Base-by-base conservation (phyloP, 1,140 invertebrate species). In the Drosophila subpulchrella region DNA sequence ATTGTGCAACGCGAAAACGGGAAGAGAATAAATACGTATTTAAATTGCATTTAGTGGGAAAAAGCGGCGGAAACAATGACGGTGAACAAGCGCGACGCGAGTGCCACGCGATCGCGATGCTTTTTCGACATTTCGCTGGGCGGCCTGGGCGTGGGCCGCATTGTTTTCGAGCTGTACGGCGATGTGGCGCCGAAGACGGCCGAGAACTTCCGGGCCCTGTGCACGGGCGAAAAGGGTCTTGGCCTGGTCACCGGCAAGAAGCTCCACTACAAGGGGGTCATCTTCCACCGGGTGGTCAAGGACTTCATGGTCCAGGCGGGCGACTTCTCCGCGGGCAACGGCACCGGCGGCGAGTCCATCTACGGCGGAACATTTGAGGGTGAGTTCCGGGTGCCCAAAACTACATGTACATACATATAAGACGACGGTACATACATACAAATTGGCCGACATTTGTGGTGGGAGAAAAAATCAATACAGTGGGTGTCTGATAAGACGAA, bases 111-210 rank as follows among this genome's bases (percentile, higher is more conserved):
- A 39, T 93, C 94, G 59, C 93, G 96, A 73, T 96, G 96, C 68
- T 99, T 97, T 92, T 98, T 99, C 93, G 98, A 99, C 91, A 95
- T 99, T 38, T 95, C 96, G 56, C 97, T 99, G 63, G 98, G 97
- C 48, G 97, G 96, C 3, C 93, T 98, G 60, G 94, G 95, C 66
- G 96, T 96, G 55, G 98, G 98, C 10, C 94, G 98, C 61, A 96
- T 99, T 89, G 96, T 98, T 30, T 98, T 99, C 91, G 98, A 99
- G 58, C 93, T 99, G 0, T 99, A 96, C 93, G 96, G 95, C 72
- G 97, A 99, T 93, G 95, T 97, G 54, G 97, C 97, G 50, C 98
- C 98, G 2, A 97, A 97, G 92, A 99, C 98, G 0, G 97, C 96
- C 24, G 97, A 98, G 89, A 99, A 99, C 92, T 99, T 99, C 92